A percentile compares a stretch with the other conserved stretches of the same genome.
Conservation (phyloP, 2,888 invertebrate genomes). For the Zaprionus obscuricornis region DNA sequence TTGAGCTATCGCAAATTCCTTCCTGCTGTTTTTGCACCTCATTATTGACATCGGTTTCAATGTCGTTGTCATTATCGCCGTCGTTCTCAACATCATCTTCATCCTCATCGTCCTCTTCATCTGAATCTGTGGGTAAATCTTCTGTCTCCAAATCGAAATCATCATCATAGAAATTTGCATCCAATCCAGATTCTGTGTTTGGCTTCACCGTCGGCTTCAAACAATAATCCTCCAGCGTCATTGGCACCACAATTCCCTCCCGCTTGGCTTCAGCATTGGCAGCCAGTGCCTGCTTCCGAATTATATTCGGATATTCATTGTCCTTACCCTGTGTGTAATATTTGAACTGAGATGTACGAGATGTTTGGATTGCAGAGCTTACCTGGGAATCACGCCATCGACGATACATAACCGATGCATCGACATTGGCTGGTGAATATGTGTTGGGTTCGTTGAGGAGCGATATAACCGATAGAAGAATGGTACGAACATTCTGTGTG, state of each 20-base stretch:
- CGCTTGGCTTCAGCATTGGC: conserved; percentile 97
- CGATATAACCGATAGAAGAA: conserved; percentile 98
- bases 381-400: conserved; percentile 98
- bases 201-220: conserved; percentile 96
- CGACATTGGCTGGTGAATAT: conserved; percentile 99
- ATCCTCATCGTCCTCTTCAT: conserved; percentile 86
- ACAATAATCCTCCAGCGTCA: conserved; percentile 99
- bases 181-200: conserved; percentile 91
- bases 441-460: conserved; percentile 99
- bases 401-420: conserved; percentile 99
- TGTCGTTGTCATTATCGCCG: conserved; percentile 59
- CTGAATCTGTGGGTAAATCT: conserved; percentile 87
- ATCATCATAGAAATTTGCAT: conserved; percentile 98
- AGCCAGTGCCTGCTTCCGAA: conserved; percentile 97
- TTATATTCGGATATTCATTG: conserved; percentile 99
- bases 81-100: conserved; percentile 85
- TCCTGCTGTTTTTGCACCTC: conserved; percentile 85
- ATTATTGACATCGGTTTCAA: conserved; percentile 84
- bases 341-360: conserved; percentile 6
- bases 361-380: conserved; percentile 6
- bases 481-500: conserved; percentile 99
- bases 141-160: conserved; percentile 94
- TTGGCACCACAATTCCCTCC: conserved; percentile 98
- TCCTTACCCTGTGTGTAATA: conserved; percentile 88
- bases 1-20: conserved; percentile 40